Conservation (phyloP, 2,888 invertebrate species). For the Julus scandinavius region DNA sequence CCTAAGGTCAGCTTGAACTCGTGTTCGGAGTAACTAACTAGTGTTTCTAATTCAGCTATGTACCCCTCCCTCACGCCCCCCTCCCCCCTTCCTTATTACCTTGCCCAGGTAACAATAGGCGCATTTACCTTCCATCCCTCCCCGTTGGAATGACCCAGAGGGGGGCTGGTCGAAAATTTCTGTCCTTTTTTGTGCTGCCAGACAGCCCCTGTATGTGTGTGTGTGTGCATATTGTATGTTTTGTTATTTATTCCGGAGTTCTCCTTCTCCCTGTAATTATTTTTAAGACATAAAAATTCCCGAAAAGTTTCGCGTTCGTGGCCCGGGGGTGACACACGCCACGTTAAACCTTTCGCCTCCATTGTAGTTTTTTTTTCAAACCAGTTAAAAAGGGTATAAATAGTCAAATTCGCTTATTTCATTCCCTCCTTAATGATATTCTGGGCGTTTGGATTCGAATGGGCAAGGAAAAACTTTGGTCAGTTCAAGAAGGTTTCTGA, state of each 20-base stretch:
- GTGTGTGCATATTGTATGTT: conserved; percentile 3
- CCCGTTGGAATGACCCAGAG: conserved; percentile 34
- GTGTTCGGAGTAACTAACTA: conserved; percentile 38
- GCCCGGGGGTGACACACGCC: conserved; percentile 19
- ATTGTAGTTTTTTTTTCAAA: not conserved
- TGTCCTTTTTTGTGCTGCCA: not conserved
- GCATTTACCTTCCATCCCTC: not conserved
- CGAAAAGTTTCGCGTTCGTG: not conserved
- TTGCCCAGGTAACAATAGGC: not conserved
- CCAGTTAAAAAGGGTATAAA: not conserved
- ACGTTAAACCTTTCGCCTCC: not conserved
- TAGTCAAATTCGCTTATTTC: not conserved
- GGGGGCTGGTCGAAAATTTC: not conserved
- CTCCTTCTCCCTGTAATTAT: conserved; percentile 18
- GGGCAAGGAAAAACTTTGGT: no score
- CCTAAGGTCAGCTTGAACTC: conserved; percentile 5
- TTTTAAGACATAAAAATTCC: conserved; percentile 23
- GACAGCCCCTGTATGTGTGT: conserved; percentile 2
- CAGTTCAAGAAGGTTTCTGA: no score
- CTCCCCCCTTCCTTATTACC: conserved; percentile 15
- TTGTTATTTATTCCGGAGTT: conserved; percentile 4
- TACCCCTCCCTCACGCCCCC: not conserved
- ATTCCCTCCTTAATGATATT: no score
- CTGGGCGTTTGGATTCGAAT: no score
- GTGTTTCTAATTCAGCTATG: conserved; percentile 25